Base-by-base conservation (phyloP, 2,888 invertebrate genomes). In the Rotaria magnacalcarata region DNA sequence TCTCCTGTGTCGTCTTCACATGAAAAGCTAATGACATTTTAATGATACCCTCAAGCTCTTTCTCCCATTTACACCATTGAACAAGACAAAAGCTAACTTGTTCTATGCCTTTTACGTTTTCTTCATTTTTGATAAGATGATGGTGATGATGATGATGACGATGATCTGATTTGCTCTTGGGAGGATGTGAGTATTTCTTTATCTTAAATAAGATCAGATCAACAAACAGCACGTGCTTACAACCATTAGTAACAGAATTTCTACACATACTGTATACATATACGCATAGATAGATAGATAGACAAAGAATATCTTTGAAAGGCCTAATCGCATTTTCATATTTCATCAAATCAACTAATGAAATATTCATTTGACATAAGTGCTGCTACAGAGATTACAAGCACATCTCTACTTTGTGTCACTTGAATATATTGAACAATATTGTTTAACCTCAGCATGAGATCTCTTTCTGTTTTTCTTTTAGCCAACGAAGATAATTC, bases 11-110 rank as follows among this genome's bases (percentile, higher is more conserved):
- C 80, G 24, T 80, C 80, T 80, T 80, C 67, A 67, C 67, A 34
- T 67, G 34, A 67, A 34, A 67, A 67, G 80, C 80, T 80, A 80
- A 80, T 80, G 80, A 80, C n/a, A 80, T 80, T 80, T 80, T 80
- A 80, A 80, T 80, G 80, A 80, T n/a, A 80, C 80, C 43, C 80
- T 47, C 67, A 67, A 67, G 67, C 67, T 67, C 34, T 67, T 67
- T 67, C 67, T 67, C 67, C 67, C 67, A 67, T 67, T 67, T 67
- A 67, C 67, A 67, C 67, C 67, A 67, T 67, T 67, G 67, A 34
- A 67, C 34, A 67, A 67, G 14, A 67, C 67, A 67, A 67, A 67
- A 34, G 67, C 34, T 67, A 67, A 34, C 67, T 67, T 67, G 67
- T 67, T 67, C 67, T 34, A 67, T 67, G 34, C 67, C 5, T 41